A percentile compares a stretch with the other conserved stretches of the same genome.
phyloP scores from a whole-genome alignment of 2,888 invertebrate species.

The Drosophila sordidula region DNA sequence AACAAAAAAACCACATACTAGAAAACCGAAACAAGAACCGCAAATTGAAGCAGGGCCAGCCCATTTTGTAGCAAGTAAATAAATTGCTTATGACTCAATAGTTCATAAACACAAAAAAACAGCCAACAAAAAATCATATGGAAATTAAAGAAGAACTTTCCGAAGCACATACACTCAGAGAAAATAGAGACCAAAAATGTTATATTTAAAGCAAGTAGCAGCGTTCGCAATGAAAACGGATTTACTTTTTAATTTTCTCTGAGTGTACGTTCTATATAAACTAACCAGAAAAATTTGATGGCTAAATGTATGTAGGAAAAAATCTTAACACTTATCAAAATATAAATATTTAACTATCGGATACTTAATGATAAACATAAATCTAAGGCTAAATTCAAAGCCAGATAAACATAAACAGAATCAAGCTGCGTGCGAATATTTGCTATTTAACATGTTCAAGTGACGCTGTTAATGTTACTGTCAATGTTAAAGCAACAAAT shows the following conservation, averaged over 20 bases:
- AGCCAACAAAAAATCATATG: constrained; percentile 3
- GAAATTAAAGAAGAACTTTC: background rate
- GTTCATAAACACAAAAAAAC: constrained; percentile 13
- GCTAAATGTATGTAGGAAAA: no score
- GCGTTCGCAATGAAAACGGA: no score
- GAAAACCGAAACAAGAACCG: constrained; percentile 27
- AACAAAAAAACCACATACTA: constrained; percentile 9
- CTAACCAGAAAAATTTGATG: no score
- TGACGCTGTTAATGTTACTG: constrained; percentile 15
- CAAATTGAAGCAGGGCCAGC: constrained; percentile 38
- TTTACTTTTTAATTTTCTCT: no score
- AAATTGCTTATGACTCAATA: constrained; percentile 49
- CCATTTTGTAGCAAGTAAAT: constrained; percentile 27
- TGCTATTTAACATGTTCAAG: constrained; percentile 4
- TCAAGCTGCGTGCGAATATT: background rate
- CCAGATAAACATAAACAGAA: constrained; percentile 1
- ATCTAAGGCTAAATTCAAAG: background rate
- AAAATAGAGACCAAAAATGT: background rate
- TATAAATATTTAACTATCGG: background rate
- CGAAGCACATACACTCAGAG: background rate
- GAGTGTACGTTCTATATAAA: no score
- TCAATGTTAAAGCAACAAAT: constrained; percentile 18
- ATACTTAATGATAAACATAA: background rate
- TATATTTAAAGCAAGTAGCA: no score
- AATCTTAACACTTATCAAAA: no score